These are phyloP conservation scores for Drosophila ironensis DNA, from an alignment of 1,140 invertebrate genomes.

Conservation along the genomic window DNA sequence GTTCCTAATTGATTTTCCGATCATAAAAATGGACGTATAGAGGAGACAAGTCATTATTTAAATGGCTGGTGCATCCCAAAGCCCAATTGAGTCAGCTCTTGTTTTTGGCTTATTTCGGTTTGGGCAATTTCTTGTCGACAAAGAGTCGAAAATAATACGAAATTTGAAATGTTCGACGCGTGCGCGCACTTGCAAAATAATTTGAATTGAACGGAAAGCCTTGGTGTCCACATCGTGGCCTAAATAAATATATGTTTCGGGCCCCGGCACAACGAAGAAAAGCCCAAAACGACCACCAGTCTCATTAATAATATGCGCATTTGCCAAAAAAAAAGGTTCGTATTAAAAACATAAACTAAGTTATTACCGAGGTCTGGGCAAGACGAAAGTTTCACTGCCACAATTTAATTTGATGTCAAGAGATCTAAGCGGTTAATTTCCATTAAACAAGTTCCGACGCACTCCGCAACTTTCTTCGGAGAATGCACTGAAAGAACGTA, in stretches of 20 bases:
- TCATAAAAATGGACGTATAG: conserved; percentile 38
- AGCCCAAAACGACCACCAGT: conserved; percentile 6
- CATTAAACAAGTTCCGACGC: conserved; percentile 53
- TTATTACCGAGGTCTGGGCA: conserved; percentile 15
- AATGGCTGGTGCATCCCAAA: conserved; percentile 49
- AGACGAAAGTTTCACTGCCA: conserved; percentile 54
- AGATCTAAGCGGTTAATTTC: conserved; percentile 50
- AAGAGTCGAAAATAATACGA: conserved; percentile 26
- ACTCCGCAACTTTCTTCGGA: conserved; percentile 48
- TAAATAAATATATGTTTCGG: conserved; percentile 61
- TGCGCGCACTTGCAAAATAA: conserved; percentile 69
- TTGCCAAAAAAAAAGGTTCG: conserved; percentile 30
- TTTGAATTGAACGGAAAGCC: conserved; percentile 59
- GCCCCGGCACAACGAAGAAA: conserved; percentile 23
- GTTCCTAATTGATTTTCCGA: conserved; percentile 64
- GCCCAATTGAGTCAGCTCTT: conserved; percentile 27
- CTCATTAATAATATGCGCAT: conserved; percentile 26
- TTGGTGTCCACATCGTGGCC: conserved; percentile 58
- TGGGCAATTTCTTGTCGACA: conserved; percentile 30
- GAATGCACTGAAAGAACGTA: conserved; percentile 30
- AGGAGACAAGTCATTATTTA: conserved; percentile 40
- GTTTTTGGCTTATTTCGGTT: conserved; percentile 21
- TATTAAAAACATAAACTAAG: conserved; percentile 14
- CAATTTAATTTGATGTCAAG: conserved; percentile 48
- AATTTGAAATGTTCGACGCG: conserved; percentile 69